phyloP scores from a whole-genome alignment of 2,888 invertebrate species.

The Seira sanloemensis region DNA sequence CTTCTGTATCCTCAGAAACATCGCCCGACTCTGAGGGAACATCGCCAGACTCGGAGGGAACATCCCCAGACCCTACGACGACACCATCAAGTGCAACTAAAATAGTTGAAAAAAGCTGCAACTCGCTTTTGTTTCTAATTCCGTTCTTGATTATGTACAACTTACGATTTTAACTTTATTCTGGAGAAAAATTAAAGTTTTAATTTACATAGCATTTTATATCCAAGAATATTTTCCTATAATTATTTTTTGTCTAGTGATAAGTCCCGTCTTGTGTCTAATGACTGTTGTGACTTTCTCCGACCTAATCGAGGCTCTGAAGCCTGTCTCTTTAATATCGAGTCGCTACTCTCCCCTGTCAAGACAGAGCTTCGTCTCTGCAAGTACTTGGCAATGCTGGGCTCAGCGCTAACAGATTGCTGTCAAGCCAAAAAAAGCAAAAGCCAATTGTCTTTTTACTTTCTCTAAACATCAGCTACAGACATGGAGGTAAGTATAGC shows the following conservation, averaged over 20 bases:
- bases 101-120: not conserved
- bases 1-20: not conserved
- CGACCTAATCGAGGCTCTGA: not conserved
- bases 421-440: not conserved
- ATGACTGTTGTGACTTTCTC: not conserved
- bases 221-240: no score
- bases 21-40: not conserved
- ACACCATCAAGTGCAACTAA: not conserved
- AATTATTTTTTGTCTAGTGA: not conserved
- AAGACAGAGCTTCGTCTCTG: constrained; percentile 36
- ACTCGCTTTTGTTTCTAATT: not conserved
- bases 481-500: no score
- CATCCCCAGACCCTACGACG: not conserved
- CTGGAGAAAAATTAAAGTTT: no score
- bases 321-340: not conserved
- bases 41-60: not conserved
- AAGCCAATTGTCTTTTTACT: not conserved
- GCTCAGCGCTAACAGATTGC: constrained; percentile 29
- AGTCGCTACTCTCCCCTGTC: not conserved
- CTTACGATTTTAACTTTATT: not conserved
- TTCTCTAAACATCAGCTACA: no score
- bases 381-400: constrained; percentile 38
- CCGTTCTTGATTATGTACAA: not conserved
- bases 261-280: not conserved
- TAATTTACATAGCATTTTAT: no score